Evolutionary conservation across 2,797 vertebrate genomes (phyloP).

Genomic region (Fistularia commersonii): DNA sequence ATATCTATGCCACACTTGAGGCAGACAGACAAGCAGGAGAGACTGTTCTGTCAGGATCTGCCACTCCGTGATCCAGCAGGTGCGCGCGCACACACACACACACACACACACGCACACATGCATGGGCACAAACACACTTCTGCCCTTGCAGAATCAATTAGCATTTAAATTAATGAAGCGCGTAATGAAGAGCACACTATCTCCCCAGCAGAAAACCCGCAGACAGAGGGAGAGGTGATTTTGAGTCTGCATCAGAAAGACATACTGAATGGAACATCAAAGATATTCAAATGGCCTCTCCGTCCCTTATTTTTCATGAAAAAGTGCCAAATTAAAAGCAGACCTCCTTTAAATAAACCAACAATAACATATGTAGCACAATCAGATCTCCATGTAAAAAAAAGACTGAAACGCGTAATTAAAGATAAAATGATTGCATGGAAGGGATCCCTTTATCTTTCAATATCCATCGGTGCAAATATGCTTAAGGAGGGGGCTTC

Average conservation of each 20-base stretch:
- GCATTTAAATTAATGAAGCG: constrained; percentile 76
- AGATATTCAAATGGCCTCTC: constrained; percentile 70
- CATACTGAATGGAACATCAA: constrained; percentile 67
- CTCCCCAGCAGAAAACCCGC: constrained; percentile 52
- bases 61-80: constrained; percentile 57
- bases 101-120: constrained; percentile 14
- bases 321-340: constrained; percentile 59
- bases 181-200: constrained; percentile 72
- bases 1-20: constrained; percentile 59
- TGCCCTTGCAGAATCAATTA: constrained; percentile 72
- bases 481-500: constrained; percentile 56
- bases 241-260: constrained; percentile 57
- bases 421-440: constrained; percentile 73
- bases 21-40: constrained; percentile 64
- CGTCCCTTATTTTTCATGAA: constrained; percentile 30
- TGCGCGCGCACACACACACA: constrained; percentile 33
- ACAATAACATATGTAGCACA: constrained; percentile 44
- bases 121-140: constrained; percentile 16
- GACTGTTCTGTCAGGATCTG: constrained; percentile 55
- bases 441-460: constrained; percentile 54
- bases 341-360: constrained; percentile 51
- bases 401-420: constrained; percentile 68
- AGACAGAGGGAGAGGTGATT: constrained; percentile 52
- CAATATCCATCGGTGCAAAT: constrained; percentile 62
- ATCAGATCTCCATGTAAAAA: constrained; percentile 68